phyloP scores from a whole-genome alignment of 2,797 vertebrate species.

The Naso thynnoides region DNA sequence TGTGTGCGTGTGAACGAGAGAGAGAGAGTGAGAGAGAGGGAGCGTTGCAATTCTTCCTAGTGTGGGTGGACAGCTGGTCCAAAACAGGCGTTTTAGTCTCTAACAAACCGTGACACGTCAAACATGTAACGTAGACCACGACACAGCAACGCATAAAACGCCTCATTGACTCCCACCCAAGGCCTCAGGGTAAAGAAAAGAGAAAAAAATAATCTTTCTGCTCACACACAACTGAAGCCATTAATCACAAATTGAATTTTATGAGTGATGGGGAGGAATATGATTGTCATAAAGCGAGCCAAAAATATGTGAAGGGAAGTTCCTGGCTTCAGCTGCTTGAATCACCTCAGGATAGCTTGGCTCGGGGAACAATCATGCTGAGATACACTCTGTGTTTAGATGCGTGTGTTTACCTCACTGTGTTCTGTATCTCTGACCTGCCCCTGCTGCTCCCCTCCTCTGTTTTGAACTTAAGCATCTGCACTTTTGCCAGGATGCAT shows the following conservation, averaged over 20 bases:
- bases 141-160: constrained; percentile 74
- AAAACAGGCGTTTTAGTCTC: constrained; percentile 76
- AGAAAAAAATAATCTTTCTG: constrained; percentile 37
- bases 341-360: constrained; percentile 67
- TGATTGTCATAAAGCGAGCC: constrained; percentile 69
- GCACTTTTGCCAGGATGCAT: constrained; percentile 64
- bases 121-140: constrained; percentile 72
- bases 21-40: constrained; percentile 14
- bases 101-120: constrained; percentile 80
- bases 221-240: constrained; percentile 61
- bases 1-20: constrained; percentile 37
- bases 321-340: constrained; percentile 56
- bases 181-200: constrained; percentile 57
- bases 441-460: constrained; percentile 24
- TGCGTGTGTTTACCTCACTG: constrained; percentile 38
- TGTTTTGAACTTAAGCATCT: constrained; percentile 66
- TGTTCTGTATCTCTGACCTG: background rate
- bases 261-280: constrained; percentile 62
- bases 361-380: constrained; percentile 58
- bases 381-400: constrained; percentile 49
- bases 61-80: constrained; percentile 78
- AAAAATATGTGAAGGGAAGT: constrained; percentile 60
- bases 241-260: constrained; percentile 73
- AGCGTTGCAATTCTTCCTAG: constrained; percentile 54
- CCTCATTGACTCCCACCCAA: constrained; percentile 72